phyloP scores from a whole-genome alignment of 30 jellyfish, hydroid and myxozoan species.

The Chironex yamaguchii region DNA sequence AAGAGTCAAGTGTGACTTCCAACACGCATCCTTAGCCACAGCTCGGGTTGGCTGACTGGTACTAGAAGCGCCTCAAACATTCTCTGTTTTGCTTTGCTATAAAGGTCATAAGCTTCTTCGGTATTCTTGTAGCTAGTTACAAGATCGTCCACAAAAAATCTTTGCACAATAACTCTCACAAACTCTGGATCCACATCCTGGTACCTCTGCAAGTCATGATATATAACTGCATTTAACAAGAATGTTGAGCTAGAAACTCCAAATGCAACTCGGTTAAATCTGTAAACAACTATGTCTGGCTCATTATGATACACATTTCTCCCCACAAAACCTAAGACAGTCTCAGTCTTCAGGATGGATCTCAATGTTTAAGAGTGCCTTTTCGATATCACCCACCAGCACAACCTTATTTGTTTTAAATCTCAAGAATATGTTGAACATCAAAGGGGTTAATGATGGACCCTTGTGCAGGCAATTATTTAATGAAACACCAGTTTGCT shows the following conservation, averaged over 20 bases:
- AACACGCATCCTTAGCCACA: too few relatives aligned
- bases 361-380: conserved; percentile 13
- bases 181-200: conserved; percentile 14
- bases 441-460: conserved; percentile 7
- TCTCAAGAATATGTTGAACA: neutral
- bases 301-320: conserved; percentile 1
- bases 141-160: conserved; percentile 20
- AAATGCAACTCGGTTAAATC: conserved; percentile 29
- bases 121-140: conserved; percentile 11
- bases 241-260: conserved; percentile 32
- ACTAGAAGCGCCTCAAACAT: too few relatives aligned
- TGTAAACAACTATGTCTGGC: neutral
- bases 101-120: conserved; percentile 19
- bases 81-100: conserved; percentile 27
- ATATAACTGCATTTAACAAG: conserved; percentile 8
- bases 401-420: conserved; percentile 11
- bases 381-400: conserved; percentile 24
- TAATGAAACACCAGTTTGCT: neutral
- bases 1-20: too few relatives aligned
- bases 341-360: conserved; percentile 48
- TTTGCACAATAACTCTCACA: neutral
- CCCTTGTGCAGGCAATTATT: conserved; percentile 35
- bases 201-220: conserved; percentile 7
- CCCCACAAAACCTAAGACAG: conserved; percentile 3
- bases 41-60: too few relatives aligned